Conservation (phyloP, 2,113 vertebrate species). For the Sinocyclocheilus anophthalmus region DNA sequence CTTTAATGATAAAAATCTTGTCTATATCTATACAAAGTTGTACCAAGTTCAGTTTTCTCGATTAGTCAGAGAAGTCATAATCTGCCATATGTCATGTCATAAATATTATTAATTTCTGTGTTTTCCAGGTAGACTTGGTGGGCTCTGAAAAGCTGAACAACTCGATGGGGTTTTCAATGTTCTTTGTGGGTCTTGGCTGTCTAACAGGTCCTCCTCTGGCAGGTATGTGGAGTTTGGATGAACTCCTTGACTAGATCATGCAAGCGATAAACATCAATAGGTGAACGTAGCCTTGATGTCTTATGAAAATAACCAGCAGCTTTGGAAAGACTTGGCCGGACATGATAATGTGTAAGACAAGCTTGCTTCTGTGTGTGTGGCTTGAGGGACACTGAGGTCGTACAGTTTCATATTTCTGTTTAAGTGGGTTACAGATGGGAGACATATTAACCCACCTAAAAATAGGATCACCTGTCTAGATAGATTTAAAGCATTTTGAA, state of each 20-base stretch:
- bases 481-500: slow-evolving; percentile 17
- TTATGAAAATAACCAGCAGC: background rate
- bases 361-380: slow-evolving; percentile 5
- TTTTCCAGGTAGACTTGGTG: slow-evolving; percentile 85
- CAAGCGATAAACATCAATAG: background rate
- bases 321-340: slow-evolving; percentile 5
- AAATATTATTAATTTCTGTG: background rate
- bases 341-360: background rate
- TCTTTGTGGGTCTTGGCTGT: slow-evolving; percentile 87
- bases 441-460: slow-evolving; percentile 34
- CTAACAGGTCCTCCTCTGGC: slow-evolving; percentile 88
- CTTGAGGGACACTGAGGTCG: background rate
- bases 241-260: background rate
- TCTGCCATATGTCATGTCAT: background rate
- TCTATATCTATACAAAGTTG: background rate
- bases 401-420: slow-evolving; percentile 37
- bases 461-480: slow-evolving; percentile 12
- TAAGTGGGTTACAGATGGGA: slow-evolving; percentile 27
- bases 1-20: background rate
- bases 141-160: slow-evolving; percentile 81
- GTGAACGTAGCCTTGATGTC: background rate
- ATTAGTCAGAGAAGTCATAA: background rate
- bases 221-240: slow-evolving; percentile 75
- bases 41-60: background rate
- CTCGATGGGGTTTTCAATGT: slow-evolving; percentile 86